Base-by-base conservation (phyloP, 2,797 vertebrate genomes). In the Rhinichthys osculus region DNA sequence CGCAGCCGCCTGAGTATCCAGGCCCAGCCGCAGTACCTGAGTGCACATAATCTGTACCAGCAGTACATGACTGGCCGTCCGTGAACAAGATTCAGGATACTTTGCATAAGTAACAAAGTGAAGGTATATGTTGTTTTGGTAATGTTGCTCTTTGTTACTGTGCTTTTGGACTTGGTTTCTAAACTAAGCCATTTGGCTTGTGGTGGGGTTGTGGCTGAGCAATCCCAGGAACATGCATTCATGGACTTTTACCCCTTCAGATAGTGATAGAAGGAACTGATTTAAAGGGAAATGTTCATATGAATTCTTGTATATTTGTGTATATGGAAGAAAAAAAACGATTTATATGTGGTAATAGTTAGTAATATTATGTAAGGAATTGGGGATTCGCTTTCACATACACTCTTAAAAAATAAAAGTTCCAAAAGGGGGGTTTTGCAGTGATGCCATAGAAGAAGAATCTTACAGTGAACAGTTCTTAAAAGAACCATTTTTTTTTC, bases 1-100 rank as follows among this genome's bases (percentile, higher is more conserved):
- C 86, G 89, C 84, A 83, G 93, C 66, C 91, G 92, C 78, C 77
- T 72, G 30, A 91, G 88, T 86, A 44, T 88, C 86, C 92, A 94
- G 54, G 88, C 90, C 0, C 92, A 93, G 66, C 71, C 85, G 1
- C 91, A 89, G 83, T 83, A 85, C 59, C 82, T 83, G 82, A 85
- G 86, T 89, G 82, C 83, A 86, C 86, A 89, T 38, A 86, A 74
- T 83, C 83, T 90, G 77, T 85, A 87, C 69, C 84, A 88, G 74
- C 88, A 88, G 86, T 87, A 87, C 87, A 42, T 82, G 84, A 52
- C 74, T 76, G 86, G 88, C 78, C 80, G 59, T 76, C 72, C 42
- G 1, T 87, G 66, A 87, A 74, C 17, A 78, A 64, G 54, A 54
- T 21, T 80, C 30, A 3, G 86, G 84, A 88, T 84, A 84, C 81